Conservation (phyloP, 2,888 invertebrate species). For the Blastobasis lacticolella region DNA sequence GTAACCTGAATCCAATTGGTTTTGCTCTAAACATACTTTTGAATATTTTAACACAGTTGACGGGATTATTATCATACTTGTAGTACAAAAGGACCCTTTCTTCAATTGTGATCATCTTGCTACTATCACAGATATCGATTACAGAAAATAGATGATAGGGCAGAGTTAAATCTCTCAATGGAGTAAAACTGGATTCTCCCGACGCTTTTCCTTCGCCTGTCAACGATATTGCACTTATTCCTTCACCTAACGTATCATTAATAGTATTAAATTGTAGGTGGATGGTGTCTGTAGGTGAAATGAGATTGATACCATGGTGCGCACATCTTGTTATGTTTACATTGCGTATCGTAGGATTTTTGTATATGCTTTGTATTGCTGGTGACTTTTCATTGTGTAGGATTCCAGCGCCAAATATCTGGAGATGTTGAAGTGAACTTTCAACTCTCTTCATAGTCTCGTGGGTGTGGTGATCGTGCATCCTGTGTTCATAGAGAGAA, state of each 20-base stretch:
- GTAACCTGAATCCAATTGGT: conserved; percentile 89
- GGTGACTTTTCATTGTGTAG: conserved; percentile 96
- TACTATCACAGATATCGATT: conserved; percentile 96
- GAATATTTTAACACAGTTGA: conserved; percentile 98
- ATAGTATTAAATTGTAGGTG: conserved; percentile 84
- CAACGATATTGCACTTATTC: conserved; percentile 90
- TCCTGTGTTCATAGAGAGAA: conserved; percentile 84
- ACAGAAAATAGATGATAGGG: conserved; percentile 95
- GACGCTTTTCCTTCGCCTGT: conserved; percentile 94
- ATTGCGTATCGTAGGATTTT: conserved; percentile 86
- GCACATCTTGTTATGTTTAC: conserved; percentile 90
- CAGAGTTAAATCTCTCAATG: conserved; percentile 84
- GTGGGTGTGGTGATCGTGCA: conserved; percentile 88
- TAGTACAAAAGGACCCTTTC: conserved; percentile 94
- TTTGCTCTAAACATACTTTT: conserved; percentile 89
- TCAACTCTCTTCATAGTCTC: conserved; percentile 79
- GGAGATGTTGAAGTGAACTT: conserved; percentile 85
- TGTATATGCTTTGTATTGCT: conserved; percentile 91
- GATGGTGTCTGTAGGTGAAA: conserved; percentile 89
- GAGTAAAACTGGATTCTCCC: conserved; percentile 90
- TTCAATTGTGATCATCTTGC: conserved; percentile 91
- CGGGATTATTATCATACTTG: conserved; percentile 96
- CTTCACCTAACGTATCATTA: conserved; percentile 89
- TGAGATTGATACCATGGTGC: conserved; percentile 92
- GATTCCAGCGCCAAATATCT: conserved; percentile 94